Percentiles rank a stretch among this genome's conserved stretches.
These are phyloP conservation scores for Diaphora mendica DNA, from an alignment of 2,888 invertebrate species.

Conservation along the genomic window DNA sequence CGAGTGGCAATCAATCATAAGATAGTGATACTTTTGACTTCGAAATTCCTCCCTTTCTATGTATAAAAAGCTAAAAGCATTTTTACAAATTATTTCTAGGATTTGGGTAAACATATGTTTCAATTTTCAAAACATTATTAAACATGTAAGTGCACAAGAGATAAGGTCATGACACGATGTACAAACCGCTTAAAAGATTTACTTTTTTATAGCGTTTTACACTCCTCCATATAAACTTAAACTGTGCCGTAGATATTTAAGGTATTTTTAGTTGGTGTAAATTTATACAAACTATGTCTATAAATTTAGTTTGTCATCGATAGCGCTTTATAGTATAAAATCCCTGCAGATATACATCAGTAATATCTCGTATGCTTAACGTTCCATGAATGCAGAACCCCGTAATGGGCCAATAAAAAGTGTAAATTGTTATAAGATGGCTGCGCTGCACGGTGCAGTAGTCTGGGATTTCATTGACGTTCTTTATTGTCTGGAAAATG, in stretches of 20 bases:
- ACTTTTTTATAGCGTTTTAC: no score
- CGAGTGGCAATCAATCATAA: conserved; percentile 35
- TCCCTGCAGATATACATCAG: neutral
- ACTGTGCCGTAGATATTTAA: no score
- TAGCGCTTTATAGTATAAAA: neutral
- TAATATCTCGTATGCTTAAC: neutral
- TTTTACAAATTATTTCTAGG: neutral
- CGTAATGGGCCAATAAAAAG: neutral
- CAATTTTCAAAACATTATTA: no score
- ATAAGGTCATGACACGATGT: no score
- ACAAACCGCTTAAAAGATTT: no score
- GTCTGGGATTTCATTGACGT: neutral
- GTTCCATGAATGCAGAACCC: neutral
- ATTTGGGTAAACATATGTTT: neutral
- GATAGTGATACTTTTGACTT: conserved; percentile 5
- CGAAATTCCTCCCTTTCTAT: neutral
- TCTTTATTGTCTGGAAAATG: neutral
- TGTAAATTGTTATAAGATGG: neutral
- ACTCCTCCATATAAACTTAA: no score
- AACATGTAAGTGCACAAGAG: no score
- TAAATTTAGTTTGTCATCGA: neutral
- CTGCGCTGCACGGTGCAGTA: neutral
- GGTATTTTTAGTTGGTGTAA: no score
- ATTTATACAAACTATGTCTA: neutral
- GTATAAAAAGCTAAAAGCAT: neutral